Evolutionary conservation across 2,888 invertebrate species (phyloP).

Genomic region (Drosophila dives): DNA sequence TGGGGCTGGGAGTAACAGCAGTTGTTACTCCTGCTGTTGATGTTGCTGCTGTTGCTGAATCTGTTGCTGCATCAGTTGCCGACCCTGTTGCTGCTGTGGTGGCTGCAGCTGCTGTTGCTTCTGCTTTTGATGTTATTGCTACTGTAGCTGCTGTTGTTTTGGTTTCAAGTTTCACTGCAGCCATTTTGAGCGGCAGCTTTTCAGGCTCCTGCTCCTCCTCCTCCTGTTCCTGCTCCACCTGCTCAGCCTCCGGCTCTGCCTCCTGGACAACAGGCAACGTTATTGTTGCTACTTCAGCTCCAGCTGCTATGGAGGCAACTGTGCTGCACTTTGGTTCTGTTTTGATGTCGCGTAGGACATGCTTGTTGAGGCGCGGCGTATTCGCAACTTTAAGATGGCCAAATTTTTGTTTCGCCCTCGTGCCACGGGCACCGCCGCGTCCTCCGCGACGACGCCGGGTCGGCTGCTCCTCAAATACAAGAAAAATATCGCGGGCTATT

Average conservation of each 20-base stretch:
- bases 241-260: neutral
- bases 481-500: conserved; percentile 84
- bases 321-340: conserved; percentile 80
- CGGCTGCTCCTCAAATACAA: conserved; percentile 83
- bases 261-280: conserved; percentile 7
- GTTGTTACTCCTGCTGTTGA: conserved; percentile 27
- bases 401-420: conserved; percentile 78
- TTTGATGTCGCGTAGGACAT: conserved; percentile 78
- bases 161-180: conserved; percentile 73
- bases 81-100: neutral
- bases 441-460: conserved; percentile 66
- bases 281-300: conserved; percentile 1
- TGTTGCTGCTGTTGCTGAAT: neutral
- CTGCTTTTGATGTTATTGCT: neutral
- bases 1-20: conserved; percentile 14
- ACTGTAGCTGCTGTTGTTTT: conserved; percentile 45
- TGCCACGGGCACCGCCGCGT: conserved; percentile 71
- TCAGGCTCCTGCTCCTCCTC: conserved; percentile 22
- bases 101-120: neutral
- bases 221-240: neutral
- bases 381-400: conserved; percentile 77
- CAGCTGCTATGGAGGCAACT: conserved; percentile 22
- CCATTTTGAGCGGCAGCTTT: conserved; percentile 38
- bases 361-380: conserved; percentile 74
- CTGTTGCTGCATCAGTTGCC: neutral